Percentiles rank a stretch among this genome's conserved stretches.
Evolutionary conservation across 1,140 invertebrate species (phyloP).

Genomic region (Heliconius melpomene): DNA sequence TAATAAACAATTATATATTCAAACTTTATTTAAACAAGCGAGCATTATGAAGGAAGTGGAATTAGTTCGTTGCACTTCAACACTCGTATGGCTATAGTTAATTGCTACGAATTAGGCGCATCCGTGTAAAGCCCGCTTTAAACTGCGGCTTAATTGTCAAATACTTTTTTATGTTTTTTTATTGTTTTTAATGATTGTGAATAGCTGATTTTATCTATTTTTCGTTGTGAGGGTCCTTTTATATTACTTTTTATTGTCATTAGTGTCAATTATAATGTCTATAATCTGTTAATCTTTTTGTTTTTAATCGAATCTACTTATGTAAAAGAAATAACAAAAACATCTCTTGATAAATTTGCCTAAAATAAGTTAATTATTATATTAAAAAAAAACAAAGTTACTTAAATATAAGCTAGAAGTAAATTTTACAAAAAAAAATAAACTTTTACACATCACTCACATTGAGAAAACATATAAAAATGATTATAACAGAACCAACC

Average conservation of each 20-base stretch:
- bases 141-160: conserved; percentile 12
- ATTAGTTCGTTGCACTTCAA: conserved; percentile 74
- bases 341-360: too few species aligned
- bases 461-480: too few species aligned
- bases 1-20: conserved; percentile 1
- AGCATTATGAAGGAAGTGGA: conserved; percentile 49
- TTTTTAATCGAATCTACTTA: too few species aligned
- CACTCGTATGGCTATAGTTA: conserved; percentile 53
- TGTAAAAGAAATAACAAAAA: too few species aligned
- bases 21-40: conserved; percentile 23
- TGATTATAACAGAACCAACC: too few species aligned
- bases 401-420: too few species aligned
- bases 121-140: conserved; percentile 37
- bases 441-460: too few species aligned
- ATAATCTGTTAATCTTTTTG: too few species aligned
- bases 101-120: conserved; percentile 69
- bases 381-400: too few species aligned
- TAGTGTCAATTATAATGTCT: background rate
- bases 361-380: too few species aligned
- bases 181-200: background rate
- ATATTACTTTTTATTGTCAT: background rate
- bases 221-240: background rate
- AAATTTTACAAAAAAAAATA: too few species aligned
- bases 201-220: background rate
- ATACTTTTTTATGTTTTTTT: conserved; percentile 6